Evolutionary conservation across 1,140 invertebrate genomes (phyloP), one percentile per base, ranked within the genome.

Genomic region (Limonius californicus): DNA sequence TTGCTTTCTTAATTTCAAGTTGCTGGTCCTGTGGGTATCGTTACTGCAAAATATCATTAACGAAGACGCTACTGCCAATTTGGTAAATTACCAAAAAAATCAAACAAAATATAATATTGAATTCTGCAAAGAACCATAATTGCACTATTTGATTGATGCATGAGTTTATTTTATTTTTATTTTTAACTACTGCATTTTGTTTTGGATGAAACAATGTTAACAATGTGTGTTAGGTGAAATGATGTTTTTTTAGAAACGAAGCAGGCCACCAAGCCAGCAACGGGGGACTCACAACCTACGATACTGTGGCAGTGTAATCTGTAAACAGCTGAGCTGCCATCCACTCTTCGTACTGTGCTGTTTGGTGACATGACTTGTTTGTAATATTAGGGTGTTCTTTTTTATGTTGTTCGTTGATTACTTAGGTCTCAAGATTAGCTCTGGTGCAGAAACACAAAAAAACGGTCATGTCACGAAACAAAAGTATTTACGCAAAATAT

Each of bases 291-390:
- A 91, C 91, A 91, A 88, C 91, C 89, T 93, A 93, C 89, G 90
- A 93, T 92, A 92, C 90, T 91, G 88, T 93, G 90, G 91, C 91
- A 92, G 90, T 93, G 89, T 93, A 92, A 93, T 85, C 86, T 93
- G 86, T 93, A 91, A 87, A 81, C 20, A 14, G 35, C 2, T 2
- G 11, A 14, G 11, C n/a, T 39, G 23, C n/a, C n/a, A 12, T 39
- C 11, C 11, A 39, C n/a, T 12, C n/a, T 39, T 12, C 8, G 11
- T 39, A 39, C n/a, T 39, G 2, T 14, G n/a, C n/a, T 39, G 35
- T 39, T 39, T 39, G 35, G n/a, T 12, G 35, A 39, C 35, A 39
- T 39, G 35, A 39, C n/a, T 32, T n/a, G 23, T 27, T 27, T 27
- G 3, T 27, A 27, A 27, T 39, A 14, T 39, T 39, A 39, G 11